Percentiles rank a stretch among this genome's conserved stretches.
Evolutionary conservation across 1,140 invertebrate genomes (phyloP).

Genomic region (Bombus fervidus): DNA sequence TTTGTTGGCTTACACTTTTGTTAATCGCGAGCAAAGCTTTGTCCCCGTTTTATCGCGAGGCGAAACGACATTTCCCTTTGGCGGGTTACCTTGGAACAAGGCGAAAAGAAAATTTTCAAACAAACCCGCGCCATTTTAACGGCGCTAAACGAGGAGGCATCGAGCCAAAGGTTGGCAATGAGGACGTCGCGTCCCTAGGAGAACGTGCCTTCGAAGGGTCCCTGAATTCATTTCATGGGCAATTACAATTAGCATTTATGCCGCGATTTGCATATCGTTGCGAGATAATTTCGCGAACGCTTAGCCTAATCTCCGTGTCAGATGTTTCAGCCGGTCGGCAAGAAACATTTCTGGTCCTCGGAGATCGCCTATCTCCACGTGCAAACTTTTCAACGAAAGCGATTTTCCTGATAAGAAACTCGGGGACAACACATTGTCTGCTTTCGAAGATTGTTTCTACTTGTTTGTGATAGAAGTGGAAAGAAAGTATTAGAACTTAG

Average conservation of each 20-base stretch:
- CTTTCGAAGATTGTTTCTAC: background rate
- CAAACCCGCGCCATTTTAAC: slow-evolving; percentile 18
- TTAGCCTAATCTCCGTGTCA: slow-evolving; percentile 69
- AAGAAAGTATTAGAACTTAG: background rate
- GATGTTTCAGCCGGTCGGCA: slow-evolving; percentile 42
- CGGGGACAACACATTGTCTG: background rate
- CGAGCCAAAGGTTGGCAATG: slow-evolving; percentile 50
- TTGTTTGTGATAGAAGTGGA: background rate
- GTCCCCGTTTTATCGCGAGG: slow-evolving; percentile 32
- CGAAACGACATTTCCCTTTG: slow-evolving; percentile 17
- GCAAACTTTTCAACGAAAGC: slow-evolving; percentile 40
- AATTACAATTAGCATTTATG: slow-evolving; percentile 75
- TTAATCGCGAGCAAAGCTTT: slow-evolving; percentile 24
- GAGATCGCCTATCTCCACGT: slow-evolving; percentile 54
- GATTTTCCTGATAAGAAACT: background rate
- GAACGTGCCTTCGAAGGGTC: slow-evolving; percentile 35
- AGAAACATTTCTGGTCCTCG: slow-evolving; percentile 32
- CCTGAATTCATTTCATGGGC: slow-evolving; percentile 70
- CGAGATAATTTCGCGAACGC: slow-evolving; percentile 66
- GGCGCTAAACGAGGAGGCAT: slow-evolving; percentile 38
- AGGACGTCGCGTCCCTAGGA: slow-evolving; percentile 51
- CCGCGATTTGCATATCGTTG: slow-evolving; percentile 72
- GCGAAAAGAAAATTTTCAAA: slow-evolving; percentile 49
- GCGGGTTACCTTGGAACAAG: background rate
- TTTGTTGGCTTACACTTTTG: slow-evolving; percentile 8